A percentile compares a stretch with the other conserved stretches of the same genome.
These are phyloP conservation scores for Ahaetulla prasina DNA, from an alignment of 2,113 vertebrate genomes.

Conservation along the genomic window DNA sequence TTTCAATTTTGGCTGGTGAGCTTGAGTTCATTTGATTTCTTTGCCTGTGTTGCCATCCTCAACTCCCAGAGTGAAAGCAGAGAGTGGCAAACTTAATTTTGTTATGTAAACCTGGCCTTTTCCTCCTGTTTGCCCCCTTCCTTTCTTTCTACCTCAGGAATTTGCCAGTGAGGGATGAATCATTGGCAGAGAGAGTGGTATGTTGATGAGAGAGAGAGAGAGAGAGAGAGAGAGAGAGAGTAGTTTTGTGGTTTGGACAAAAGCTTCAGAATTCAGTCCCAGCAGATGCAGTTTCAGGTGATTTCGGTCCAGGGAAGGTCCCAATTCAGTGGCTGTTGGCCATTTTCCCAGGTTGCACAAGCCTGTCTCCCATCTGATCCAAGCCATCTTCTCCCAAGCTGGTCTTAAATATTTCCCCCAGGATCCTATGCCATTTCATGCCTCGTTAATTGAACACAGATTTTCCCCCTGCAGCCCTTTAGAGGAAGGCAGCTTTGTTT, in stretches of 20 bases:
- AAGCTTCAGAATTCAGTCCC: neutral
- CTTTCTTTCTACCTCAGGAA: constrained; percentile 16
- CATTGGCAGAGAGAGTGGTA: constrained; percentile 24
- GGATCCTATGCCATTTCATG: constrained; percentile 38
- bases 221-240: too few relatives aligned
- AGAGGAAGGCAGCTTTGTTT: neutral
- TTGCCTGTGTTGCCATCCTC: neutral
- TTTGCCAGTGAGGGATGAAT: constrained; percentile 48
- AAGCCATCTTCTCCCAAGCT: constrained; percentile 25
- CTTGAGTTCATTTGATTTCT: neutral
- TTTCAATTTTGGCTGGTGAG: neutral
- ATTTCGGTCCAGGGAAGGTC: neutral
- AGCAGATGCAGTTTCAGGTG: neutral
- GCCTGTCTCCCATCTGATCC: constrained; percentile 14
- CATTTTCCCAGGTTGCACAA: neutral
- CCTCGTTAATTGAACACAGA: neutral
- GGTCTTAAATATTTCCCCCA: constrained; percentile 23
- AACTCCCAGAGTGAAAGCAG: constrained; percentile 43
- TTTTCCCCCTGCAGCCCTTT: neutral
- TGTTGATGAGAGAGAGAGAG: constrained; percentile 26
- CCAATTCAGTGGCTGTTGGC: neutral
- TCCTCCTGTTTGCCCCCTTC: constrained; percentile 31
- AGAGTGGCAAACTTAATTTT: constrained; percentile 44
- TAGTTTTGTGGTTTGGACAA: constrained; percentile 20
- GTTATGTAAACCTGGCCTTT: constrained; percentile 41